These are phyloP conservation scores for Prietella phreatophila DNA, from an alignment of 2,113 vertebrate genomes.

Conservation along the genomic window DNA sequence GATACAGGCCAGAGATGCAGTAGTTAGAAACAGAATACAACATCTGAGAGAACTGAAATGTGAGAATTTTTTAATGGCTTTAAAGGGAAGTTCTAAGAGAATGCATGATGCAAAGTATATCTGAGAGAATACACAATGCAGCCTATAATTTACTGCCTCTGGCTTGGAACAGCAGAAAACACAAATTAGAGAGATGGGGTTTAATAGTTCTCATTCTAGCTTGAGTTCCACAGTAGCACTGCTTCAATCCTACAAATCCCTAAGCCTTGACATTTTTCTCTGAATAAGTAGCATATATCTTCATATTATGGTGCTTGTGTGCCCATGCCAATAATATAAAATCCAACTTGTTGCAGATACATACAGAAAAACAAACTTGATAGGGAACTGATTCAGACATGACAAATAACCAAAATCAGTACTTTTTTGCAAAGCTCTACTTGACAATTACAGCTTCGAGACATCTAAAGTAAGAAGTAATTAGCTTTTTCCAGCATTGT, in stretches of 20 bases:
- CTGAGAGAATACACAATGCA: slow-evolving; percentile 17
- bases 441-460: too few relatives aligned
- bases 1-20: neutral
- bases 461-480: too few relatives aligned
- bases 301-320: neutral
- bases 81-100: neutral
- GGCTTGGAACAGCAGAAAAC: slow-evolving; percentile 14
- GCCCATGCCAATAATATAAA: neutral
- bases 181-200: slow-evolving; percentile 6
- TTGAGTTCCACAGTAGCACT: slow-evolving; percentile 16
- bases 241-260: neutral
- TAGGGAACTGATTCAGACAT: too few relatives aligned
- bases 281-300: neutral
- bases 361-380: neutral
- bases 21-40: neutral
- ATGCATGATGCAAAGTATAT: slow-evolving; percentile 6
- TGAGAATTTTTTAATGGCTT: neutral
- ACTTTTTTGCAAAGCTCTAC: too few relatives aligned
- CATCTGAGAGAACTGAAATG: slow-evolving; percentile 5
- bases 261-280: neutral
- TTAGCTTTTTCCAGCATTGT: too few relatives aligned
- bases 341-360: neutral
- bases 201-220: neutral
- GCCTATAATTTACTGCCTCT: slow-evolving; percentile 1
- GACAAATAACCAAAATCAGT: too few relatives aligned